Evolutionary conservation across 2,888 invertebrate genomes (phyloP).

Genomic region (Carabus problematicus): DNA sequence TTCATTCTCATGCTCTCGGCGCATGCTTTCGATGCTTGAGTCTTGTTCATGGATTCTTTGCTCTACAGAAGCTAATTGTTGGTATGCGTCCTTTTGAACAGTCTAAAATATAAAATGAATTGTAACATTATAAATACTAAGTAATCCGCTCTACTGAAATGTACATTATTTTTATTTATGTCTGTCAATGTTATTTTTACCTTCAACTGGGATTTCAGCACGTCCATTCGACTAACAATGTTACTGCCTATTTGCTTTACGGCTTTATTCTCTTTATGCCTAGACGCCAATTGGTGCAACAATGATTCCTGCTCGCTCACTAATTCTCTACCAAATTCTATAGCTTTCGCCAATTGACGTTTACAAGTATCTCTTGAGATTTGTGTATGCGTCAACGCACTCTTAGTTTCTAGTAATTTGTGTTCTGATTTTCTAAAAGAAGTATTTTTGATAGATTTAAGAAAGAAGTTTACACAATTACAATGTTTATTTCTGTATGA

Average conservation of each 20-base stretch:
- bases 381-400: conserved; percentile 59
- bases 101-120: conserved; percentile 56
- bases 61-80: conserved; percentile 62
- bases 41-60: conserved; percentile 62
- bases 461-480: conserved; percentile 40
- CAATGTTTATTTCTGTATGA: conserved; percentile 3
- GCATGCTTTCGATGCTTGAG: conserved; percentile 59
- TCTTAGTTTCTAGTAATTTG: conserved; percentile 60
- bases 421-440: conserved; percentile 58
- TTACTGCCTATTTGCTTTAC: conserved; percentile 60
- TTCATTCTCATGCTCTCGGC: conserved; percentile 60
- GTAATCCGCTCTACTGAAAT: not conserved
- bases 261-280: conserved; percentile 54
- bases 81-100: conserved; percentile 63
- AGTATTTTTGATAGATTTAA: conserved; percentile 13
- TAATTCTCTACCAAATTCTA: conserved; percentile 63
- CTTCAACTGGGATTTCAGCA: conserved; percentile 61
- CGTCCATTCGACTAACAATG: conserved; percentile 61
- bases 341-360: conserved; percentile 63
- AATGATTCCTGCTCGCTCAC: conserved; percentile 63
- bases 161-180: not conserved
- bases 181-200: conserved; percentile 50
- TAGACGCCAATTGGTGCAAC: conserved; percentile 48
- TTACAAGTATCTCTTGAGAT: conserved; percentile 62
- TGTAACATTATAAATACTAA: not conserved